These are phyloP conservation scores for Wasmannia auropunctata DNA, from an alignment of 1,140 invertebrate species.

Conservation along the genomic window DNA sequence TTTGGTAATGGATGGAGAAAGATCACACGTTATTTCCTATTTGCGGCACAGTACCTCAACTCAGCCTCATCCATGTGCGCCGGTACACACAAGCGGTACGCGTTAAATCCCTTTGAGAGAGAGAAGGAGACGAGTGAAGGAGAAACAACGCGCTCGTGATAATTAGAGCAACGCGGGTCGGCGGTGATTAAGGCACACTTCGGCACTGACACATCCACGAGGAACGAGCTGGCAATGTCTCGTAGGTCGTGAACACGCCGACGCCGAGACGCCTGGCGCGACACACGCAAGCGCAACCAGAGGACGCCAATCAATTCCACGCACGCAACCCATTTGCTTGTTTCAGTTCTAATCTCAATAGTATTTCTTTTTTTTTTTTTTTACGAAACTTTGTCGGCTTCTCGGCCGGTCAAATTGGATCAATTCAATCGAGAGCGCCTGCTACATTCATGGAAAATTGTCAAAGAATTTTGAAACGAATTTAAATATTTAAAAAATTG, in stretches of 20 bases:
- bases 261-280: constrained; percentile 59
- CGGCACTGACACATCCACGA: constrained; percentile 26
- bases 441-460: not conserved
- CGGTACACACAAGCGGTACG: not conserved
- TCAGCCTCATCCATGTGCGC: constrained; percentile 68
- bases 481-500: not conserved
- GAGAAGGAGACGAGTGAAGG: too few relatives aligned
- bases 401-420: not conserved
- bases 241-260: constrained; percentile 23
- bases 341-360: constrained; percentile 23
- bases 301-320: constrained; percentile 59
- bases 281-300: constrained; percentile 63
- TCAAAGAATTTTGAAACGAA: not conserved
- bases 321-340: constrained; percentile 20
- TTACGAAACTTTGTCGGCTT: not conserved
- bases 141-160: not conserved
- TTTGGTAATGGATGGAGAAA: too few relatives aligned
- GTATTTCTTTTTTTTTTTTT: constrained; percentile 14
- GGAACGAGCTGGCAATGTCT: not conserved
- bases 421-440: not conserved
- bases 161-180: not conserved
- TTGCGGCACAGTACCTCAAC: constrained; percentile 60
- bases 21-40: not conserved
- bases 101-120: not conserved
- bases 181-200: constrained; percentile 31